Percentiles rank a stretch among this genome's conserved stretches.
Conservation (phyloP, 1,140 invertebrate genomes). For the Bombus waltoni region DNA sequence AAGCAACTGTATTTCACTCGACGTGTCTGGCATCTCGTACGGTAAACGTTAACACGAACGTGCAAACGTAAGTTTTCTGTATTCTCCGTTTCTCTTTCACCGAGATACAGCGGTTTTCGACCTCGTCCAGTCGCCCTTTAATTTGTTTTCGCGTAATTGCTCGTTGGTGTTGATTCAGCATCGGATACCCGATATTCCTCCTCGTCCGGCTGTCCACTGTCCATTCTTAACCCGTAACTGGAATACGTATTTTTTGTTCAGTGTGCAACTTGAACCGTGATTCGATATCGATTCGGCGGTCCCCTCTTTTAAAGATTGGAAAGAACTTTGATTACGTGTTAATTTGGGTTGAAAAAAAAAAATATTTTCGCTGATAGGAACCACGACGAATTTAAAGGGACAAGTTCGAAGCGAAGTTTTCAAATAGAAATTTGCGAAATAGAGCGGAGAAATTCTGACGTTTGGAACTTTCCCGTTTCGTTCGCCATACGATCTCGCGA, state of each 20-base stretch:
- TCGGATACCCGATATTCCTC: constrained; percentile 15
- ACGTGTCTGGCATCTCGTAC: not conserved
- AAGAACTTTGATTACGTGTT: not conserved
- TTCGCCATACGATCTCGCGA: not conserved
- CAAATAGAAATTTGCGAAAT: not conserved
- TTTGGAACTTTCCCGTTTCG: not conserved
- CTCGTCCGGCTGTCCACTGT: not conserved
- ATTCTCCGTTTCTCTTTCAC: not conserved
- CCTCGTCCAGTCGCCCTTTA: not conserved
- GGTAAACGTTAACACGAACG: not conserved
- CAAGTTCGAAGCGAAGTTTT: not conserved
- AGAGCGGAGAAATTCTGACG: too few species aligned
- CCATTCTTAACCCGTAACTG: constrained; percentile 19
- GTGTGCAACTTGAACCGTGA: not conserved
- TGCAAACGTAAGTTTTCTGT: not conserved
- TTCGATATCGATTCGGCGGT: not conserved
- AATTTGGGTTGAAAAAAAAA: not conserved
- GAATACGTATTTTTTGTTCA: constrained; percentile 3
- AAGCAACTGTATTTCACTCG: not conserved
- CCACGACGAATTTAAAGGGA: not conserved
- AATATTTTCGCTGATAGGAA: not conserved
- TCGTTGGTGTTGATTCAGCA: constrained; percentile 12
- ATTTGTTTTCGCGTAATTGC: constrained; percentile 38
- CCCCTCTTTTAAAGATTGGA: not conserved
- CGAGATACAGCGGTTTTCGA: not conserved